These are phyloP conservation scores for Limenitis camilla DNA, from an alignment of 2,888 invertebrate genomes.

Conservation along the genomic window DNA sequence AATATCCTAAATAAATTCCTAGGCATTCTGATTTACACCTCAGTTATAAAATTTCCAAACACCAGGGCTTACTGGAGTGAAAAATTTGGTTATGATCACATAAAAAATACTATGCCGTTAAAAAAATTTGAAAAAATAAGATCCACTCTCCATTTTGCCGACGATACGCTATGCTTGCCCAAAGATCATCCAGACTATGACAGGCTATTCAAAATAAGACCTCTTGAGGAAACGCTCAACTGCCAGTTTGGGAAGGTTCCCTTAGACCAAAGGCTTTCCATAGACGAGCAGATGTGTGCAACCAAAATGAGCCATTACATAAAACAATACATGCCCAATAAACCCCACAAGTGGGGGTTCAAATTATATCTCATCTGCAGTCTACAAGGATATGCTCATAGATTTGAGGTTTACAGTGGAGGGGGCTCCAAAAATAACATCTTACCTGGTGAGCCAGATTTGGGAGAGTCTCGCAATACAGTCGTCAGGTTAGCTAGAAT, in stretches of 20 bases:
- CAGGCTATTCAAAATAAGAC: constrained; percentile 30
- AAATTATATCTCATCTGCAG: constrained; percentile 32
- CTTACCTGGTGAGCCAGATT: constrained; percentile 33
- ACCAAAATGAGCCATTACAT: constrained; percentile 34
- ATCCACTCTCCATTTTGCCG: constrained; percentile 21
- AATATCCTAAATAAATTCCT: constrained; percentile 33
- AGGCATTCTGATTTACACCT: constrained; percentile 33
- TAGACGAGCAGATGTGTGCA: constrained; percentile 37
- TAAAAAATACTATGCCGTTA: constrained; percentile 33
- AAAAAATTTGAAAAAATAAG: constrained; percentile 32
- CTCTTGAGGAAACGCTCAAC: constrained; percentile 25
- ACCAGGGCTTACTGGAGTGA: constrained; percentile 32
- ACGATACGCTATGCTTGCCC: constrained; percentile 23
- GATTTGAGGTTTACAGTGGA: constrained; percentile 29
- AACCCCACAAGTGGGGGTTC: constrained; percentile 36
- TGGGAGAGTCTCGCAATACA: constrained; percentile 31
- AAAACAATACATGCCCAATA: constrained; percentile 34
- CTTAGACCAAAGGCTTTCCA: constrained; percentile 31
- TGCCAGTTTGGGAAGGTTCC: constrained; percentile 29
- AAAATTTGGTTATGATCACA: constrained; percentile 33
- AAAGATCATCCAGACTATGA: constrained; percentile 30
- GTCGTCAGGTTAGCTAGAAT: constrained; percentile 31
- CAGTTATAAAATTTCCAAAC: constrained; percentile 32
- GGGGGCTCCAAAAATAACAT: constrained; percentile 29
- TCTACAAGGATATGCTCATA: constrained; percentile 20